phyloP scores from a whole-genome alignment of 2,113 vertebrate genomes.

The Struthidea cinerea region DNA sequence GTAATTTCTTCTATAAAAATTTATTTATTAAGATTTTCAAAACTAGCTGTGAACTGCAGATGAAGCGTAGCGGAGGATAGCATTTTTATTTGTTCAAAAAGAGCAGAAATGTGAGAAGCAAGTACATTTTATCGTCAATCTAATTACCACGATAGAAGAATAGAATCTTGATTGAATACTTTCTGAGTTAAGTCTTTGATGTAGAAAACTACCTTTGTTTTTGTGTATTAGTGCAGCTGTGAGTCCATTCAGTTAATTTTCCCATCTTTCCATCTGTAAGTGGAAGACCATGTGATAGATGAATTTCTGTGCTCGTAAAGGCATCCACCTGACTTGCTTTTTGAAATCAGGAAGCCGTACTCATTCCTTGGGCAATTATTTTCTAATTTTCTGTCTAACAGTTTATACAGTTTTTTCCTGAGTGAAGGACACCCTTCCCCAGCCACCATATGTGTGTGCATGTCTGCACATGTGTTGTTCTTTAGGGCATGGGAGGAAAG shows the following conservation, averaged over 20 bases:
- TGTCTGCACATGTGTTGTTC: background rate
- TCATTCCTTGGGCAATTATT: background rate
- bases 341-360: background rate
- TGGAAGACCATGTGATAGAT: background rate
- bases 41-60: background rate
- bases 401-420: background rate
- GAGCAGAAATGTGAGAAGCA: background rate
- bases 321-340: background rate
- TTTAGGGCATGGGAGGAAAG: background rate
- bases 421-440: background rate
- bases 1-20: background rate
- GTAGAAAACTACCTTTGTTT: slow-evolving; percentile 14
- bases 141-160: slow-evolving; percentile 14
- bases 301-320: background rate
- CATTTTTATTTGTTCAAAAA: background rate
- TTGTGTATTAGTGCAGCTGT: slow-evolving; percentile 13
- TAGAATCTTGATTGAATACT: slow-evolving; percentile 37
- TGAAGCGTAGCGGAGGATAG: background rate
- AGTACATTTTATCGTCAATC: background rate
- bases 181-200: background rate
- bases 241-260: background rate
- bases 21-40: background rate
- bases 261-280: background rate
- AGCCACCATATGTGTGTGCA: rapidly evolving
- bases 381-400: background rate